A percentile compares a stretch with the other conserved stretches of the same genome.
These are phyloP conservation scores for Tokudaia muenninki DNA, from an alignment of 2,797 vertebrate species.

Conservation along the genomic window DNA sequence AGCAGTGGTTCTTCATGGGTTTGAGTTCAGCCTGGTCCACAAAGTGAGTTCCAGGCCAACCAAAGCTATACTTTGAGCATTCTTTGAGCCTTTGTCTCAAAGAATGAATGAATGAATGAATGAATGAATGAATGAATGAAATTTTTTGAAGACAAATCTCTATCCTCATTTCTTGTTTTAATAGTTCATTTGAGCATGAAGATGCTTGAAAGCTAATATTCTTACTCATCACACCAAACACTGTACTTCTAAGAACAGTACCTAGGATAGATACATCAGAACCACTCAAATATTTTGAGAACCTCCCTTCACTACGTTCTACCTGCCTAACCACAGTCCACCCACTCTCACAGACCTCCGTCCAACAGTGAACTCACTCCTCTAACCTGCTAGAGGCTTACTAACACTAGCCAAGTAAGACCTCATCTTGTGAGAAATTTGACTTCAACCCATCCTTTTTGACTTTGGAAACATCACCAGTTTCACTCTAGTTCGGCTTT, in stretches of 20 bases:
- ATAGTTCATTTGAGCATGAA: neutral
- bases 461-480: slow-evolving; percentile 53
- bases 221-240: neutral
- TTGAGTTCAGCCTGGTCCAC: neutral
- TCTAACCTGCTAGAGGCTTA: neutral
- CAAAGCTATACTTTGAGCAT: too few relatives aligned
- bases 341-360: neutral
- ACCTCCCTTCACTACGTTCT: neutral
- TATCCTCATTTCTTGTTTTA: neutral
- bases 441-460: neutral
- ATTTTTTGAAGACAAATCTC: slow-evolving; percentile 13
- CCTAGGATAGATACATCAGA: neutral
- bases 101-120: neutral
- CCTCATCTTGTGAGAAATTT: neutral
- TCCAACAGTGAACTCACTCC: neutral
- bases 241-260: slow-evolving; percentile 36
- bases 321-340: neutral
- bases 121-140: too few relatives aligned
- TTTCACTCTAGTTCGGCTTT: neutral
- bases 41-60: neutral
- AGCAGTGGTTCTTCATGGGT: neutral
- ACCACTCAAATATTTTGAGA: slow-evolving; percentile 14
- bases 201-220: slow-evolving; percentile 15
- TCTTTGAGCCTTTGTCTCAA: neutral
- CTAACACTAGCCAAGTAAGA: neutral